Evolutionary conservation across 2,113 vertebrate genomes (phyloP), one percentile per base, ranked within the genome.

Genomic region (Corythornis madagascariensis): DNA sequence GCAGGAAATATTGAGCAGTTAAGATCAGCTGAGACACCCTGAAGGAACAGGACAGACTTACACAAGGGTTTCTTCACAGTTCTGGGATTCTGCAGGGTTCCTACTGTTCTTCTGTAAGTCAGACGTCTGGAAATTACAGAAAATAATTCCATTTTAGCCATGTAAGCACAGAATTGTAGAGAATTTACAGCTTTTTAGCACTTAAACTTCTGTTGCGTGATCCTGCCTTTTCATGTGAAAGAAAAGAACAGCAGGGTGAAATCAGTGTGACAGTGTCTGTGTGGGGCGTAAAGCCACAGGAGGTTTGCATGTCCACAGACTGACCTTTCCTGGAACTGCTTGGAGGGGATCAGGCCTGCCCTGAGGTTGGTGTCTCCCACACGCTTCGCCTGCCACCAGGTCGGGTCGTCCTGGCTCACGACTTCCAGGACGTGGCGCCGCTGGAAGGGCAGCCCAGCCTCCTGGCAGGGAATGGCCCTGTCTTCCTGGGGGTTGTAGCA

Each of bases 351-450:
- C 79, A 99, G 98, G 26, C 98, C 99, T 3, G 99, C 99, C 3
- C 99, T 98, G 83, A 99, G 98, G 95, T 99, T 99, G 59, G 98
- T 98, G 79, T 99, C 99, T 17, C 98, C 99, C 11, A 99, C 97
- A 59, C 98, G 98, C 93, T 99, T 99, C 72, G 99, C 99, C 96
- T 99, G 99, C 99, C 99, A 99, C 99, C 99, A 99, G 0, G 98
- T 99, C 73, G 98, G 96, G 42, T 99, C 99, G 4, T 99, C 99
- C 65, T 98, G 99, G 96, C 98, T 99, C 6, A 99, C 99, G 42
- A 99, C 99, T 89, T 99, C 99, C n/a, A 99, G 98, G 81, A 99
- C 84, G 29, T 99, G 98, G 15, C 98, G 95, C 7, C 97, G 96
- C 40, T 98, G 97, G 79, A 99, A 99, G 0, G 99, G 99, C 94